Base-by-base conservation (phyloP, 2,113 vertebrate genomes). In the Megaleporinus macrocephalus region DNA sequence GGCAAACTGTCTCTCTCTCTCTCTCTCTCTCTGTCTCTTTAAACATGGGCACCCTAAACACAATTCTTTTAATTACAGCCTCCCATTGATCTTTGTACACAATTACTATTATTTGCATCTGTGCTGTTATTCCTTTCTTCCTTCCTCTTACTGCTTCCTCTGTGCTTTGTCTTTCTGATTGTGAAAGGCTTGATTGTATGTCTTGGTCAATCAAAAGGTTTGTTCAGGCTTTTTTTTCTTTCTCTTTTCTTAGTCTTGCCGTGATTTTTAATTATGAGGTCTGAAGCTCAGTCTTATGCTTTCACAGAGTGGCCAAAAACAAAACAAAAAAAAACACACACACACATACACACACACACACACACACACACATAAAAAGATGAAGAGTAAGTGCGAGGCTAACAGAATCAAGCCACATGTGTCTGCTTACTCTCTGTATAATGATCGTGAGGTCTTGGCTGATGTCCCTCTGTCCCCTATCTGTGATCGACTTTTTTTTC, bases 11-110 rank as follows among this genome's bases (percentile, higher is more conserved):
- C 30, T 62, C 29, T 66, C 53, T 47, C 33, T 62, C 55, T 63
- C 22, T 41, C 9, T 62, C 20, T 70, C 65, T 53, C 12, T 49
- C 18, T 61, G 2, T 51, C 55, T 29, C 27, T 24, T 5, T 41
- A 62, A 73, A 36, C 26, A 73, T 65, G 20, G 27, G 55, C 22
- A 13, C n/a, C 41, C 41, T 71, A 73, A 81, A 65, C 26, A 73
- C 61, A 66, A 29, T 29, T 24, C 53, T 82, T 89, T 89, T 90
- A 91, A 91, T 90, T 88, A 88, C 62, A 10, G 41, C 82, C 84
- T 30, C 76, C 24, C 82, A 85, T 80, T 72, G 83, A 88, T 90
- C 87, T 81, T 80, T 86, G 36, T 10, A 12, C 68, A 30, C 26
- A 73, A 24, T 73, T 24, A 74, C 63, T 29, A 55, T n/a, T 51